phyloP scores from a whole-genome alignment of 2,797 vertebrate species.

The Rhinogobio ventralis region DNA sequence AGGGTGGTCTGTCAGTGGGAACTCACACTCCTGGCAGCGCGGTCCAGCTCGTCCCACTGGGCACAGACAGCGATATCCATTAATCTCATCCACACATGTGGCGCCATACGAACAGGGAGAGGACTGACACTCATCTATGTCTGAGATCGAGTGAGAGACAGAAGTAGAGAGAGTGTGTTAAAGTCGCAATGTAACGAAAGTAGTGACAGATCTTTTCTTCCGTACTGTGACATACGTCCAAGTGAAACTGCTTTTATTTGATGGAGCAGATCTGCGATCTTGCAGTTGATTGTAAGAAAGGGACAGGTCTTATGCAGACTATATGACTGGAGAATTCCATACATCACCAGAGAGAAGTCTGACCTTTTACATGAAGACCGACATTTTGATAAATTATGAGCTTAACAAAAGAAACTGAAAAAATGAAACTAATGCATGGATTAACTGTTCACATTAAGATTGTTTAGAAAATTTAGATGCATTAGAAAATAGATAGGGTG shows the following conservation, averaged over 20 bases:
- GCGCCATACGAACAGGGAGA: slow-evolving; percentile 91
- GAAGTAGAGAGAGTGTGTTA: not conserved
- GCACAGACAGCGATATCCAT: slow-evolving; percentile 88
- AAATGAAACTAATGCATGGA: not conserved
- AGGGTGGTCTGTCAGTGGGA: slow-evolving; percentile 3
- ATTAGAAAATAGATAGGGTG: too few species aligned
- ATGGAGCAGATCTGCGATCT: not conserved
- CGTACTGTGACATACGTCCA: not conserved
- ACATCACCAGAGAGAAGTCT: not conserved
- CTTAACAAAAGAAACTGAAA: not conserved
- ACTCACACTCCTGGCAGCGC: slow-evolving; percentile 90
- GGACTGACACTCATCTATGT: slow-evolving; percentile 96
- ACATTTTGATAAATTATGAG: not conserved
- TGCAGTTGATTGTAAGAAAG: not conserved
- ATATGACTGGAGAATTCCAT: not conserved
- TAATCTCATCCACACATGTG: slow-evolving; percentile 92
- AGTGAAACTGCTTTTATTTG: not conserved
- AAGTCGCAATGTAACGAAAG: not conserved
- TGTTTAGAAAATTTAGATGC: too few species aligned
- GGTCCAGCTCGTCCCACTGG: slow-evolving; percentile 85
- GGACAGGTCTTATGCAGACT: not conserved
- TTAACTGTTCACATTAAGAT: not conserved
- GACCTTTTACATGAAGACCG: not conserved
- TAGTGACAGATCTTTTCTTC: not conserved
- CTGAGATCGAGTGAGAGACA: slow-evolving; percentile 69